Percentiles rank a stretch among this genome's conserved stretches.
Evolutionary conservation across 2,113 vertebrate genomes (phyloP).

Genomic region (Phrynosoma platyrhinos): DNA sequence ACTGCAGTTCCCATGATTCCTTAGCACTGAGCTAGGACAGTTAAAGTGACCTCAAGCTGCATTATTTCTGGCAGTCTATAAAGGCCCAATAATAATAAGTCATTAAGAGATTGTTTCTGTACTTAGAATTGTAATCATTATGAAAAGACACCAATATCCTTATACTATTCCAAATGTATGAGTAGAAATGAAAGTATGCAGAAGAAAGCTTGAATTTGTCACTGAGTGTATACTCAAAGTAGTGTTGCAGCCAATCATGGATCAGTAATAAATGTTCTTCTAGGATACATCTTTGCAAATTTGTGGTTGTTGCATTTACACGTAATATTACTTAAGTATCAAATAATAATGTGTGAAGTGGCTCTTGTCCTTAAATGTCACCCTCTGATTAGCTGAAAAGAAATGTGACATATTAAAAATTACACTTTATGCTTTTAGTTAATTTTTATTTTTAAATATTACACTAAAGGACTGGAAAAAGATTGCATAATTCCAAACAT

Average conservation of each 20-base stretch:
- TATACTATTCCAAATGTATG: too few species aligned
- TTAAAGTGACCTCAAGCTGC: too few species aligned
- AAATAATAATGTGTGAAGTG: too few species aligned
- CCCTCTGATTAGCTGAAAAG: background rate
- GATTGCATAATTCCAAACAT: background rate
- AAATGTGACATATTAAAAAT: too few species aligned
- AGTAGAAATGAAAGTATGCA: background rate
- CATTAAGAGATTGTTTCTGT: background rate
- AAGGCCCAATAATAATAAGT: too few species aligned
- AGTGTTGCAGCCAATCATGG: background rate
- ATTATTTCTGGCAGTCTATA: too few species aligned
- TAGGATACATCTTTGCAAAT: background rate
- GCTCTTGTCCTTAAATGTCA: background rate
- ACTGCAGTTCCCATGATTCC: too few species aligned
- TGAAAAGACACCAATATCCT: too few species aligned
- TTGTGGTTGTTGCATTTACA: conserved; percentile 1
- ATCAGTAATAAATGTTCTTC: background rate
- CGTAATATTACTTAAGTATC: background rate
- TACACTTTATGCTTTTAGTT: too few species aligned
- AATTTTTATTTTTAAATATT: background rate
- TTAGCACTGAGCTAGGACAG: too few species aligned
- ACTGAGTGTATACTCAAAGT: background rate
- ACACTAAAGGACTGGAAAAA: background rate
- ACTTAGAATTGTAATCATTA: too few species aligned
- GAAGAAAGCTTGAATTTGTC: background rate